phyloP scores from a whole-genome alignment of 2,113 vertebrate genomes.

The Gnathonemus longibarbis region DNA sequence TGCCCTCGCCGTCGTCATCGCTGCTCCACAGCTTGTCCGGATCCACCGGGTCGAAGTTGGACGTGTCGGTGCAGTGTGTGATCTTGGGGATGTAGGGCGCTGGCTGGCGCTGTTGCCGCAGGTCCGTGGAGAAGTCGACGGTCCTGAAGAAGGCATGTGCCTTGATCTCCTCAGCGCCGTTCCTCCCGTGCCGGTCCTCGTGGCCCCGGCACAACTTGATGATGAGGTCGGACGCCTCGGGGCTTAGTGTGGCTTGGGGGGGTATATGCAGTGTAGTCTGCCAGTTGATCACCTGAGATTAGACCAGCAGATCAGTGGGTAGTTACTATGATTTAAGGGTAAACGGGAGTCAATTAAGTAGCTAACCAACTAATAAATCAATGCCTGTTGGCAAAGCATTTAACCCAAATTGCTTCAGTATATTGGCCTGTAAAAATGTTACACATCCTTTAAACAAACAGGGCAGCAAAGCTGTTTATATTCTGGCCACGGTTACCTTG shows the following conservation, averaged over 20 bases:
- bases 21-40: constrained; percentile 92
- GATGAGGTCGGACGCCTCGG: constrained; percentile 90
- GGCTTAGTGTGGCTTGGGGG: constrained; percentile 78
- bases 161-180: constrained; percentile 93
- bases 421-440: not conserved
- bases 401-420: not conserved
- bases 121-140: constrained; percentile 88
- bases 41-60: constrained; percentile 96
- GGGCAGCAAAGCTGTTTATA: not conserved
- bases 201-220: constrained; percentile 88
- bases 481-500: constrained; percentile 69
- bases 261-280: constrained; percentile 88
- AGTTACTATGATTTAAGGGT: not conserved
- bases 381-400: not conserved
- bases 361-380: not conserved
- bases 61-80: constrained; percentile 87
- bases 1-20: constrained; percentile 72
- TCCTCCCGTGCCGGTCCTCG: constrained; percentile 89
- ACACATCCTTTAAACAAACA: not conserved
- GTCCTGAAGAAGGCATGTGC: constrained; percentile 85
- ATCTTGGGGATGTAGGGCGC: constrained; percentile 93
- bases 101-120: constrained; percentile 75
- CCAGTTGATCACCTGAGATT: constrained; percentile 90
- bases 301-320: not conserved
- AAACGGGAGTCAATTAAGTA: not conserved